These are phyloP conservation scores for Ctenicera cuprea DNA, from an alignment of 2,888 invertebrate species.

Conservation along the genomic window DNA sequence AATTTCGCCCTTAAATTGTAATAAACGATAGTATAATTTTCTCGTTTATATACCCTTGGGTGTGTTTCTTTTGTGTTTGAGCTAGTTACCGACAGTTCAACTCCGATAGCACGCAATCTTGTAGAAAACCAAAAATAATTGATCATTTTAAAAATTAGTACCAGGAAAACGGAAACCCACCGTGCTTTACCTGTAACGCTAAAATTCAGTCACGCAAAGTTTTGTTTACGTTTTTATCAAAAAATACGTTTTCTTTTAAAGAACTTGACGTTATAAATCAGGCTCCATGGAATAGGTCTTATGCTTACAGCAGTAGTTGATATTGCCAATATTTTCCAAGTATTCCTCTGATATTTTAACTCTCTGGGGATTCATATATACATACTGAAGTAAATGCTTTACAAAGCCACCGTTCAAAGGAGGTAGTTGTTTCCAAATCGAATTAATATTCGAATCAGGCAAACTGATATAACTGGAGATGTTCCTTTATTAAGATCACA, in stretches of 20 bases:
- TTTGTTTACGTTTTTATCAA: background rate
- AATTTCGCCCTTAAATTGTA: too few species aligned
- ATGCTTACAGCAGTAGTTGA: background rate
- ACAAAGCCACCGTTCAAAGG: constrained; percentile 1
- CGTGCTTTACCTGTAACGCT: background rate
- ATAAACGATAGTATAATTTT: too few species aligned
- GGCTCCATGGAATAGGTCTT: background rate
- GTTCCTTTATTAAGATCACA: constrained; percentile 18
- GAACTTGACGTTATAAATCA: too few species aligned
- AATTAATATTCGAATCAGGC: constrained; percentile 9
- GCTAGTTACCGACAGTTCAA: background rate
- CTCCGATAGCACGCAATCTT: background rate
- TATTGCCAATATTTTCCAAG: background rate
- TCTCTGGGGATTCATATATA: too few species aligned
- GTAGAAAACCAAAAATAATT: background rate
- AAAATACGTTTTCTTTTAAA: background rate
- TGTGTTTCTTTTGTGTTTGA: too few species aligned
- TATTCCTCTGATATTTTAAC: too few species aligned
- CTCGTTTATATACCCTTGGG: too few species aligned
- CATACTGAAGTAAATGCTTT: background rate
- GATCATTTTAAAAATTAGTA: constrained; percentile 7
- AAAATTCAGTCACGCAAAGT: constrained; percentile 1
- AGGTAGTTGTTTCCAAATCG: background rate
- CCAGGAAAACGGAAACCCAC: background rate
- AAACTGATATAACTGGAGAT: constrained; percentile 8